A percentile compares a stretch with the other conserved stretches of the same genome.
Evolutionary conservation across 2,113 vertebrate species (phyloP).

Genomic region (Oryzias curvinotus): DNA sequence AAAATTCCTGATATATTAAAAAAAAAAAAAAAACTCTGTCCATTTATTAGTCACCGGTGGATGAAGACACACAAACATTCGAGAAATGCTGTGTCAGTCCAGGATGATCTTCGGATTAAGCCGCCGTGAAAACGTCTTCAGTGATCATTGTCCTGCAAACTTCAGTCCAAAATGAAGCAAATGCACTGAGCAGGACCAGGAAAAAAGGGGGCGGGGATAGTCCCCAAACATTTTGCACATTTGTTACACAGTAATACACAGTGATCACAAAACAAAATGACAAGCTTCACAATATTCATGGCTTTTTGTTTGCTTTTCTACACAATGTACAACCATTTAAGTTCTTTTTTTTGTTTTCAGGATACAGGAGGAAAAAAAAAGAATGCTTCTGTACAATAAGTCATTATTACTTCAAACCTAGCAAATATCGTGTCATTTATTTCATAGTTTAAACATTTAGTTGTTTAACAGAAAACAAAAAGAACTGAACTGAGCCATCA

Average conservation of each 20-base stretch:
- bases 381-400: slow-evolving; percentile 92
- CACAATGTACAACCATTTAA: slow-evolving; percentile 91
- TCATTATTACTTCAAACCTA: slow-evolving; percentile 83
- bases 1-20: too few relatives aligned
- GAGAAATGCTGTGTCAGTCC: too few relatives aligned
- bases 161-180: slow-evolving; percentile 47
- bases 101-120: too few relatives aligned
- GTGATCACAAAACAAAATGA: slow-evolving; percentile 95
- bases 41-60: too few relatives aligned
- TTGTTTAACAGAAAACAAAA: slow-evolving; percentile 74
- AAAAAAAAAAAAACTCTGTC: too few relatives aligned
- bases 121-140: slow-evolving; percentile 18
- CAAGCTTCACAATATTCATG: slow-evolving; percentile 96
- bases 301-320: slow-evolving; percentile 92
- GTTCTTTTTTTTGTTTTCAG: slow-evolving; percentile 82
- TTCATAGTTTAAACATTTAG: slow-evolving; percentile 75
- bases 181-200: slow-evolving; percentile 51
- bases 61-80: too few relatives aligned
- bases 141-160: slow-evolving; percentile 60
- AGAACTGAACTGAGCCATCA: slow-evolving; percentile 61
- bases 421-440: slow-evolving; percentile 82
- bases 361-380: slow-evolving; percentile 84
- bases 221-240: slow-evolving; percentile 90
- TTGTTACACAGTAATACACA: slow-evolving; percentile 90
- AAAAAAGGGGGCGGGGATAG: slow-evolving; percentile 12